These are phyloP conservation scores for Epistrophella euchroma DNA, from an alignment of 2,888 invertebrate genomes.

Conservation along the genomic window DNA sequence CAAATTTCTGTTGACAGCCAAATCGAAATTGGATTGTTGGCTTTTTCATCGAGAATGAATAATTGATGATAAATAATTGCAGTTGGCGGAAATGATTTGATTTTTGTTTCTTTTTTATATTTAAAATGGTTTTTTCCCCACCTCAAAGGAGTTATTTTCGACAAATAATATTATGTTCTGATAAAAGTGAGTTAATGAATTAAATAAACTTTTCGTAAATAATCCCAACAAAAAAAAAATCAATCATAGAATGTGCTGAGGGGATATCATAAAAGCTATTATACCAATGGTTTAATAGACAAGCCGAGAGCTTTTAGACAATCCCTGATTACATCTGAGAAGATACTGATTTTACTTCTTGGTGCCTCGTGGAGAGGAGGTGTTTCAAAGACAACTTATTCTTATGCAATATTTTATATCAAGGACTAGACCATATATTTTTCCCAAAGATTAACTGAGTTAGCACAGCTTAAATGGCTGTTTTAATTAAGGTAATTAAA, in stretches of 20 bases:
- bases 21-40: constrained; percentile 18
- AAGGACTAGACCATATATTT: no score
- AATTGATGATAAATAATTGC: constrained; percentile 45
- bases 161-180: not conserved
- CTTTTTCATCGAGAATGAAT: constrained; percentile 5
- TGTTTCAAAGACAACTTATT: no score
- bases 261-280: no score
- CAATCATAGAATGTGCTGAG: no score
- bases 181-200: not conserved
- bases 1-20: constrained; percentile 7
- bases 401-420: no score
- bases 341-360: accelerated
- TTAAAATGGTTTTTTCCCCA: not conserved
- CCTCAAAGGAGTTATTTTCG: not conserved
- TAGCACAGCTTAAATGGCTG: no score
- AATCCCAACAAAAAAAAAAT: not conserved
- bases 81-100: constrained; percentile 11
- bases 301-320: not conserved
- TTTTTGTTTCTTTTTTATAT: not conserved
- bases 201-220: not conserved
- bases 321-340: no score
- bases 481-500: no score
- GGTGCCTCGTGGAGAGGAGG: no score
- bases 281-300: no score
- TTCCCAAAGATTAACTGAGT: no score